These are phyloP conservation scores for Tragulus kanchil DNA, from an alignment of 2,113 vertebrate genomes.

Conservation along the genomic window DNA sequence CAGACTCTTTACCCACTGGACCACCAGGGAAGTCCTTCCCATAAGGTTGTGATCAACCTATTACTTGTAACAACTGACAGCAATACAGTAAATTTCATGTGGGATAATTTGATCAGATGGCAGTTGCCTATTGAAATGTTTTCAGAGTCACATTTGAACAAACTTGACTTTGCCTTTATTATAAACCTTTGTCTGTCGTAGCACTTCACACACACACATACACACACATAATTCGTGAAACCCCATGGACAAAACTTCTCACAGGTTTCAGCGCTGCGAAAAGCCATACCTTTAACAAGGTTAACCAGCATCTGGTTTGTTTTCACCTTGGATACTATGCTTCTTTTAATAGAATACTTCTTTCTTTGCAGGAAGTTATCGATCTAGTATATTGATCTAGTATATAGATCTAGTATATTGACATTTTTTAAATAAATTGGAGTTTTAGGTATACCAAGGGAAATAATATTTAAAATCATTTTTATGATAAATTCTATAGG, in stretches of 20 bases:
- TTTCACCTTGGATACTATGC: background rate
- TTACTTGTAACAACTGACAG: background rate
- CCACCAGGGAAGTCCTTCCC: no score
- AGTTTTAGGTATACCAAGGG: background rate
- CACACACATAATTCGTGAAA: background rate
- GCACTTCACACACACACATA: background rate
- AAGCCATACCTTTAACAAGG: background rate
- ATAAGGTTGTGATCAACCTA: background rate
- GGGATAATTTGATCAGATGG: background rate
- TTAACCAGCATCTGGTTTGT: background rate
- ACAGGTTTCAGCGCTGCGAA: background rate
- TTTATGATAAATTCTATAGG: background rate
- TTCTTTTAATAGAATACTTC: background rate
- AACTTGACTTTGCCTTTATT: background rate
- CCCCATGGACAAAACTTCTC: background rate
- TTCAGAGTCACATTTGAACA: background rate
- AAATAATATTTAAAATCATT: constrained; percentile 6
- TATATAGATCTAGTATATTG: background rate
- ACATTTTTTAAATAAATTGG: background rate
- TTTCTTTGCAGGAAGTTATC: background rate
- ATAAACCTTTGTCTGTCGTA: background rate
- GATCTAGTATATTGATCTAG: background rate
- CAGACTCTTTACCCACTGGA: no score
- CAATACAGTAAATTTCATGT: background rate
- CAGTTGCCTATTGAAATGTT: background rate